A percentile compares a stretch with the other conserved stretches of the same genome.
These are phyloP conservation scores for Thelaira solivaga DNA, from an alignment of 2,888 invertebrate species.

Conservation along the genomic window DNA sequence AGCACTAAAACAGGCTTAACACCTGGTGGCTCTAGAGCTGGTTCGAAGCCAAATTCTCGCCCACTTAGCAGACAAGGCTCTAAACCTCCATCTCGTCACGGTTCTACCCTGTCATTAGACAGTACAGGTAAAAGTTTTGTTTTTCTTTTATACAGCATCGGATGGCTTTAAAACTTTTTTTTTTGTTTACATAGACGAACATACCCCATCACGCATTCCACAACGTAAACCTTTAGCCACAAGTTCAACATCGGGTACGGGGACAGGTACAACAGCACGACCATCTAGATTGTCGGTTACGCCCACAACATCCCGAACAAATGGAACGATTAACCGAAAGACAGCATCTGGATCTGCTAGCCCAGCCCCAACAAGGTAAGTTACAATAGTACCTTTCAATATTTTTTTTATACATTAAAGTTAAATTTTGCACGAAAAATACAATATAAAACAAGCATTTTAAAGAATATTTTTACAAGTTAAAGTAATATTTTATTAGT, in stretches of 20 bases:
- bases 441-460: no score
- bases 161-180: neutral
- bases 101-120: constrained; percentile 93
- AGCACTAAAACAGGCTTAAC: constrained; percentile 83
- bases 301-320: constrained; percentile 79
- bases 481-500: no score
- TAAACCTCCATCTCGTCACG: constrained; percentile 95
- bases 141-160: no score
- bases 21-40: constrained; percentile 85
- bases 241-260: constrained; percentile 80
- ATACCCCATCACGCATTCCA: constrained; percentile 88
- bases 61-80: constrained; percentile 91
- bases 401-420: no score
- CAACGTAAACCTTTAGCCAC: constrained; percentile 81
- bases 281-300: constrained; percentile 80
- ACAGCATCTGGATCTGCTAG: constrained; percentile 88
- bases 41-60: constrained; percentile 89
- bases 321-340: constrained; percentile 79
- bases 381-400: no score
- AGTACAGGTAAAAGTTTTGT: constrained; percentile 83
- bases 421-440: no score
- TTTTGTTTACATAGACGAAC: constrained; percentile 69
- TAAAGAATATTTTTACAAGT: no score
- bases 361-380: constrained; percentile 87
- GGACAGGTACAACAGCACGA: constrained; percentile 77